phyloP scores from a whole-genome alignment of 2,797 vertebrate genomes.

The Botia almorhae region DNA sequence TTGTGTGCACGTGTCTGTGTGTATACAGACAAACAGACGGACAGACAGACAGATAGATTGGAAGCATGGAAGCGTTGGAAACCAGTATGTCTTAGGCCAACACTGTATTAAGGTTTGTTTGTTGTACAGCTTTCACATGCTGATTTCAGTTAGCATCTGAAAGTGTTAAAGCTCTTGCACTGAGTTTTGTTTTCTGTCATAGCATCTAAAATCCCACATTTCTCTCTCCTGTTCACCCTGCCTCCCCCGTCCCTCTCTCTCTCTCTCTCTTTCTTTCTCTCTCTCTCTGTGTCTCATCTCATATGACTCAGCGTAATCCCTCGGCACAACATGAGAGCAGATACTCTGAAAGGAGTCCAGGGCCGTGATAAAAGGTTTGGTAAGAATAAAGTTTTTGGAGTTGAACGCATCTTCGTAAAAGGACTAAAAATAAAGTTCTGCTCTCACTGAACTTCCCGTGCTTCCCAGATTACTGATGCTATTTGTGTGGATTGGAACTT shows the following conservation, averaged over 20 bases:
- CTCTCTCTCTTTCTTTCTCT: neutral
- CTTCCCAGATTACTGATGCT: conserved; percentile 34
- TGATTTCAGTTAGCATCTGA: neutral
- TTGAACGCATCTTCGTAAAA: conserved; percentile 5
- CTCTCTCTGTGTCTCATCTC: neutral
- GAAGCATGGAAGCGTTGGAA: too few species aligned
- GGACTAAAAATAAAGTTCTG: conserved; percentile 51
- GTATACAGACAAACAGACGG: too few species aligned
- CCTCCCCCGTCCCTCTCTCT: neutral
- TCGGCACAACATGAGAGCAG: conserved; percentile 47
- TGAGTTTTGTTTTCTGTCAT: conserved; percentile 13
- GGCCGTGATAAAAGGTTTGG: conserved; percentile 55
- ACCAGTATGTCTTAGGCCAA: neutral
- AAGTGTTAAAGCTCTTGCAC: neutral
- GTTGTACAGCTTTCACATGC: neutral
- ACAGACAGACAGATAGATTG: too few species aligned
- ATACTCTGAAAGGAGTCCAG: conserved; percentile 42
- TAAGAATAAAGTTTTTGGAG: conserved; percentile 34
- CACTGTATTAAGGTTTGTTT: neutral
- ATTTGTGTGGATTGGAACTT: conserved; percentile 13
- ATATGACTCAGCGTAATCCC: conserved; percentile 57
- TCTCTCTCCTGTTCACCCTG: neutral
- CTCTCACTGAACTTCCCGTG: conserved; percentile 24
- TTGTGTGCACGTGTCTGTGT: too few species aligned
- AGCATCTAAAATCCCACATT: conserved; percentile 17